Percentiles rank a stretch among this genome's conserved stretches.
phyloP scores from a whole-genome alignment of 2,888 invertebrate species.

The Proisotoma minuta region DNA sequence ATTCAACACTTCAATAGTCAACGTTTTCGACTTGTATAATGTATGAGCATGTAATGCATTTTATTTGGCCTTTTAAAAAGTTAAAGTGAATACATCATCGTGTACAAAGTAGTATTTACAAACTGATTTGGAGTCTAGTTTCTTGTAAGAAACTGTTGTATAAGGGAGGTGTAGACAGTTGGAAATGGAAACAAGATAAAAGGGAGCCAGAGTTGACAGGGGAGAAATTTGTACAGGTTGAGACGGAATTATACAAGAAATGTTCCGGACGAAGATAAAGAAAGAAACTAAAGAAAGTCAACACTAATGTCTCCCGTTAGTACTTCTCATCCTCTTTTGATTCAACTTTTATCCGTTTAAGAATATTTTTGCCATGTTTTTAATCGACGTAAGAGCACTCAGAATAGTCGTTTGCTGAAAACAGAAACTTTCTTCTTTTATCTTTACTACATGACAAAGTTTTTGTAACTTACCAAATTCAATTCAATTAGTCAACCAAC shows the following conservation, averaged over 20 bases:
- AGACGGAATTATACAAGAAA: background rate
- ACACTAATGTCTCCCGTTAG: slow-evolving; percentile 8
- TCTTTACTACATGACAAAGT: background rate
- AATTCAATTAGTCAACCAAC: too few species aligned
- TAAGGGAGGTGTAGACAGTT: too few species aligned
- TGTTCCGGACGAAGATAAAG: background rate
- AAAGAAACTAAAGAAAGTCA: background rate
- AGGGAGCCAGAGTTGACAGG: background rate
- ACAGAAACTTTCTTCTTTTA: background rate
- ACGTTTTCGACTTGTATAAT: too few species aligned
- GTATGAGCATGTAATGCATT: too few species aligned
- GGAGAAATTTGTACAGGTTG: background rate
- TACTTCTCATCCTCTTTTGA: background rate
- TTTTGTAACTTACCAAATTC: background rate
- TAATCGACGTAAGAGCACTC: slow-evolving; percentile 9
- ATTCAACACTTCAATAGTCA: too few species aligned
- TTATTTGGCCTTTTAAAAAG: too few species aligned
- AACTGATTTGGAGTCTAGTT: too few species aligned
- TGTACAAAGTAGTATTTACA: too few species aligned
- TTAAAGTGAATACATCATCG: too few species aligned
- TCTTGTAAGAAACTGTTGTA: too few species aligned
- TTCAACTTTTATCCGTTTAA: background rate
- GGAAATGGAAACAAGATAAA: too few species aligned
- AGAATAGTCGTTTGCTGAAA: background rate
- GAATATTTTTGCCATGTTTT: slow-evolving; percentile 9